Evolutionary conservation across 2,888 invertebrate genomes (phyloP).

Genomic region (Archips xylosteana): DNA sequence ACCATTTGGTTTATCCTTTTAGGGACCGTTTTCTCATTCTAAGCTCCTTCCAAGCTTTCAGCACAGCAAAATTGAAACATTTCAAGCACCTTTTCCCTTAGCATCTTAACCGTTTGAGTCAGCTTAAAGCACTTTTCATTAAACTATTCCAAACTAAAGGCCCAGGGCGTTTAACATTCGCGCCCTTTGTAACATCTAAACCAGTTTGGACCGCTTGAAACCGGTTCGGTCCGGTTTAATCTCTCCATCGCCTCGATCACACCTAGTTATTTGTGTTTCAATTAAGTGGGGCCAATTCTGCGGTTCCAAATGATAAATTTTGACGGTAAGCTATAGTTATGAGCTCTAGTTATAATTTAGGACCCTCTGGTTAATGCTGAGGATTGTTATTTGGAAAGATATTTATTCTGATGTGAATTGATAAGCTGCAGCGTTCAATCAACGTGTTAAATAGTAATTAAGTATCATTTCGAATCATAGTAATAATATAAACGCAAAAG

Average conservation of each 20-base stretch:
- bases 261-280: constrained; percentile 80
- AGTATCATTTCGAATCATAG: too few species aligned
- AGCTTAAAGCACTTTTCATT: constrained; percentile 31
- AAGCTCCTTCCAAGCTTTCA: constrained; percentile 2
- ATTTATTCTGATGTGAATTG: constrained; percentile 9
- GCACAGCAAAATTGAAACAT: constrained; percentile 5
- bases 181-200: constrained; percentile 50
- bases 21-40: constrained; percentile 5
- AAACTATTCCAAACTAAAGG: constrained; percentile 30
- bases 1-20: not conserved
- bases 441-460: not conserved
- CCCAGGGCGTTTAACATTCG: constrained; percentile 33
- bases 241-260: constrained; percentile 71
- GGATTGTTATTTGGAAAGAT: not conserved
- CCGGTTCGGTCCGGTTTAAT: constrained; percentile 62
- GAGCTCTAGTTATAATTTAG: constrained; percentile 33
- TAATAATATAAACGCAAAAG: too few species aligned
- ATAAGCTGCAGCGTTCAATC: constrained; percentile 1
- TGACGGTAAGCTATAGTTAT: constrained; percentile 45
- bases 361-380: constrained; percentile 22
- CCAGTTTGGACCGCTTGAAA: constrained; percentile 59
- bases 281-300: constrained; percentile 70
- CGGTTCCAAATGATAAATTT: constrained; percentile 72
- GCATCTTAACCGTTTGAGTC: constrained; percentile 9
- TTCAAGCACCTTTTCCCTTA: constrained; percentile 18